Conservation (phyloP, 1,140 invertebrate genomes). For the Geopemphigus sp. region DNA sequence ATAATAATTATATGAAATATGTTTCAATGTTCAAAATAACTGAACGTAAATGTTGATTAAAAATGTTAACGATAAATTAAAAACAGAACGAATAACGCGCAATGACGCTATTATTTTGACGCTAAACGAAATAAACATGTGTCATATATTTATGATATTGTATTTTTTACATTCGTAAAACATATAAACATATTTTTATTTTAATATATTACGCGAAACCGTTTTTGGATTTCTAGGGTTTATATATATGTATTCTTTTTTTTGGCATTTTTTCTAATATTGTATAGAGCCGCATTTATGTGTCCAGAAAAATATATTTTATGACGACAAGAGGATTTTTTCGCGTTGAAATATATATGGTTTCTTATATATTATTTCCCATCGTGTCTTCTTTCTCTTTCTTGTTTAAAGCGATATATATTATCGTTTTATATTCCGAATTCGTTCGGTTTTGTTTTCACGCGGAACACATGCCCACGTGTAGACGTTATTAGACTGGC, state of each 20-base stretch:
- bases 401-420: neutral
- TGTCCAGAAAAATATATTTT: conserved; percentile 38
- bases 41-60: too few species aligned
- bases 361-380: conserved; percentile 4
- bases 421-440: neutral
- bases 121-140: neutral
- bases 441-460: neutral
- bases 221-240: neutral
- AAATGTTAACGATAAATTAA: too few species aligned
- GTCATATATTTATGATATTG: neutral
- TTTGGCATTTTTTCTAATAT: conserved; percentile 37
- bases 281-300: neutral
- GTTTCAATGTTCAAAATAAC: too few species aligned
- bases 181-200: neutral
- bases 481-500: too few species aligned
- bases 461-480: too few species aligned
- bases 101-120: too few species aligned
- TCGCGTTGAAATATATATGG: conserved; percentile 2
- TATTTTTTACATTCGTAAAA: neutral
- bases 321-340: conserved; percentile 36
- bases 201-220: neutral
- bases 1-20: too few species aligned
- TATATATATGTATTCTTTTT: neutral
- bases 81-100: too few species aligned
- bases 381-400: neutral